Conservation (phyloP, 2,888 invertebrate genomes). For the Drosophila histrio region DNA sequence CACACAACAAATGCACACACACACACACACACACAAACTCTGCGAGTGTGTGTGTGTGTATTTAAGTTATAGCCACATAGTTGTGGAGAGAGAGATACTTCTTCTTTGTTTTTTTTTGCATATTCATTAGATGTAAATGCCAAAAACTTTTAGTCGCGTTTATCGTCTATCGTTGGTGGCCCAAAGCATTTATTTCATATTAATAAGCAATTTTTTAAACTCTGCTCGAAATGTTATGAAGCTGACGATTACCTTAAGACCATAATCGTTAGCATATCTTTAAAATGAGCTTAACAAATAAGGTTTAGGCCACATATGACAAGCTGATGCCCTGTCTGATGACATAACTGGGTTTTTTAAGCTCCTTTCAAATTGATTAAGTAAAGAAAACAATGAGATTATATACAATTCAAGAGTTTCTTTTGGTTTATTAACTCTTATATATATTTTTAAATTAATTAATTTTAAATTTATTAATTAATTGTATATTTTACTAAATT, state of each 20-base stretch:
- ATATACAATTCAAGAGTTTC: no score
- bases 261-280: slow-evolving; percentile 63
- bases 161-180: slow-evolving; percentile 74
- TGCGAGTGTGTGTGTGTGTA: neutral
- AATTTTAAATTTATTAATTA: no score
- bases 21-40: neutral
- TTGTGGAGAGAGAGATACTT: neutral
- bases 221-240: slow-evolving; percentile 67
- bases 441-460: no score
- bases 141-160: slow-evolving; percentile 70
- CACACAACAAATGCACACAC: slow-evolving; percentile 52
- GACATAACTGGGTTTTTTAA: neutral
- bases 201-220: slow-evolving; percentile 74
- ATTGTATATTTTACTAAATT: no score
- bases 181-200: slow-evolving; percentile 72
- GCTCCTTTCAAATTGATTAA: neutral
- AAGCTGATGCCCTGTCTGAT: slow-evolving; percentile 35
- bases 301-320: slow-evolving; percentile 12
- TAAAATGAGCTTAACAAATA: slow-evolving; percentile 31
- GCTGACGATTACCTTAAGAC: slow-evolving; percentile 49
- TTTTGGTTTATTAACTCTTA: no score
- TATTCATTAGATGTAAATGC: slow-evolving; percentile 76
- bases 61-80: slow-evolving; percentile 1
- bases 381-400: no score
- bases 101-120: slow-evolving; percentile 36